A percentile compares a stretch with the other conserved stretches of the same genome.
Conservation (phyloP, 1,140 invertebrate genomes). For the Rhyzopertha dominica region DNA sequence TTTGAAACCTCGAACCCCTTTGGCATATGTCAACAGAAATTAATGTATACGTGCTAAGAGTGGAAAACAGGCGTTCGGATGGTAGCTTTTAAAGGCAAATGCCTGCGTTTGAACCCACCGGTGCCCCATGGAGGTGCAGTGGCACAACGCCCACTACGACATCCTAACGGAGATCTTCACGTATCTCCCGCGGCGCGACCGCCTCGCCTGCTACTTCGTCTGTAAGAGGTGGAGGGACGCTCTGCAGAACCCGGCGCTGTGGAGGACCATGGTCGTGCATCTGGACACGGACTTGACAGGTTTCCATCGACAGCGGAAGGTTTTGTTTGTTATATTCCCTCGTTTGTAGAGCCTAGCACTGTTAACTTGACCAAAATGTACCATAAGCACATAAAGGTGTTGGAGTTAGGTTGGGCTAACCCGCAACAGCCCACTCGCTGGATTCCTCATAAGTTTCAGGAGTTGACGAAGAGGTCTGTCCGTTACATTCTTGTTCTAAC, state of each 20-base stretch:
- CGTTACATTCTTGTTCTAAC: constrained; percentile 20
- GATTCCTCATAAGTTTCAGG: constrained; percentile 14
- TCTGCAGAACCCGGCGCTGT: constrained; percentile 15
- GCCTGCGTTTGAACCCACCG: too few species aligned
- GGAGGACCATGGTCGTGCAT: constrained; percentile 25
- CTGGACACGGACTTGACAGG: constrained; percentile 27
- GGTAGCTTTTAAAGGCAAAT: too few species aligned
- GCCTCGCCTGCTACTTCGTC: constrained; percentile 23
- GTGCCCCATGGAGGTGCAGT: too few species aligned
- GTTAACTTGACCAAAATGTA: constrained; percentile 22
- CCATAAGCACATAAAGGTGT: constrained; percentile 16
- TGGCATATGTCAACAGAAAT: too few species aligned
- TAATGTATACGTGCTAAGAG: too few species aligned
- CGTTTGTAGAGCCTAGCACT: constrained; percentile 24
- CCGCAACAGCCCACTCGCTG: constrained; percentile 14
- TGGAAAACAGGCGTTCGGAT: too few species aligned
- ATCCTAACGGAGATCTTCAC: constrained; percentile 21
- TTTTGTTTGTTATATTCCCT: background rate
- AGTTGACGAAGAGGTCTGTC: constrained; percentile 25
- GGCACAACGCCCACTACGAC: constrained; percentile 21
- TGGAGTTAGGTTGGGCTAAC: constrained; percentile 25
- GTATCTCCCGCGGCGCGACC: constrained; percentile 22
- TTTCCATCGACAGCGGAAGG: too few species aligned
- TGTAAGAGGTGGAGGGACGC: constrained; percentile 25
- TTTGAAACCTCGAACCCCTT: too few species aligned